Conservation (phyloP, 1,140 invertebrate species). For the Lineus longissimus region DNA sequence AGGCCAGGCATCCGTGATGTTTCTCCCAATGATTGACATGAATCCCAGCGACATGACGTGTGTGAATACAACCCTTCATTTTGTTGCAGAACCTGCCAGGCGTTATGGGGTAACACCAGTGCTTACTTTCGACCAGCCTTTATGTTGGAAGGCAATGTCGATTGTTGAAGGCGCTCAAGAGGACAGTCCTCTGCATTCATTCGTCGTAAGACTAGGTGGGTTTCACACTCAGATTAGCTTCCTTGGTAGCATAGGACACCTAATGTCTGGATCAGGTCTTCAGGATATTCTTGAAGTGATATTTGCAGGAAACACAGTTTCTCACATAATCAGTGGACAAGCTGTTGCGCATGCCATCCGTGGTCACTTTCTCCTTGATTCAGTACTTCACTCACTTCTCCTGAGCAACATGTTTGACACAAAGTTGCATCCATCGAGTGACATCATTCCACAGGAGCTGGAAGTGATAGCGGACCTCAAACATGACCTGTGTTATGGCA, state of each 20-base stretch:
- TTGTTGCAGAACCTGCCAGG: too few species aligned
- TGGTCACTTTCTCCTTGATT: background rate
- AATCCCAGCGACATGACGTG: conserved; percentile 31
- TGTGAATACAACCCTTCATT: too few species aligned
- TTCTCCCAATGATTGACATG: conserved; percentile 38
- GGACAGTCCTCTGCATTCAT: too few species aligned
- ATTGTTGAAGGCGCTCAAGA: too few species aligned
- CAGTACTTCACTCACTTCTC: background rate
- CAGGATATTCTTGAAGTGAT: conserved; percentile 22
- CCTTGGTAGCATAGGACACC: conserved; percentile 23
- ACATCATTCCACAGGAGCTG: background rate
- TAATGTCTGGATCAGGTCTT: conserved; percentile 28
- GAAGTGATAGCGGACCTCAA: too few species aligned
- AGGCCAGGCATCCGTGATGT: conserved; percentile 23
- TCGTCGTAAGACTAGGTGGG: too few species aligned
- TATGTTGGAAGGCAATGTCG: too few species aligned
- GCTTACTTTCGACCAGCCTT: too few species aligned
- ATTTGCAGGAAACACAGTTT: conserved; percentile 30
- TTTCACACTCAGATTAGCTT: conserved; percentile 35
- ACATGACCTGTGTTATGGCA: background rate
- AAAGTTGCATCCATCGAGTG: background rate
- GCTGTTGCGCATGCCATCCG: too few species aligned
- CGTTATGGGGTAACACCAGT: too few species aligned
- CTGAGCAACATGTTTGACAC: background rate
- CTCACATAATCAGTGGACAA: conserved; percentile 49